phyloP scores from a whole-genome alignment of 2,797 vertebrate species.

The Alca torda region DNA sequence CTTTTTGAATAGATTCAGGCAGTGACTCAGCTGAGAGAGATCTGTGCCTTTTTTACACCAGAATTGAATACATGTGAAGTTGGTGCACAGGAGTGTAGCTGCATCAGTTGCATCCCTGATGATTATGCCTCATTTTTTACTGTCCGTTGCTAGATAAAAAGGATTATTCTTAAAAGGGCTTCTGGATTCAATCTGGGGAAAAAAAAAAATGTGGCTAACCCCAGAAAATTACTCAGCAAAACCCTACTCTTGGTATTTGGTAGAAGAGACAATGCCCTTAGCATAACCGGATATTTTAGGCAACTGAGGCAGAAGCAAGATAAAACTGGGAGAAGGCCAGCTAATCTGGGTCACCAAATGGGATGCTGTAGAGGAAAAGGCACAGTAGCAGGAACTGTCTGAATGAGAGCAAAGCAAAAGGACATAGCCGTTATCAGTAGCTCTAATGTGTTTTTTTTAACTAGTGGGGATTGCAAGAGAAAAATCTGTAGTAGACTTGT shows the following conservation, averaged over 20 bases:
- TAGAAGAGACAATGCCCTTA: neutral
- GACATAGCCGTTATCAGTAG: neutral
- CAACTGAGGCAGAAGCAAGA: neutral
- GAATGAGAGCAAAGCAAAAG: neutral
- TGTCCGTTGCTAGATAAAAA: neutral
- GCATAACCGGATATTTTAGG: neutral
- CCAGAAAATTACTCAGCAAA: neutral
- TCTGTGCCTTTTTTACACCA: neutral
- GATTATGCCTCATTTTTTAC: neutral
- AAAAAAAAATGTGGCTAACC: neutral
- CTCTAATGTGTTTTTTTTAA: neutral
- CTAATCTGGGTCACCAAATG: conserved; percentile 6
- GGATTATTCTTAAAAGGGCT: neutral
- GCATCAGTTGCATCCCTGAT: too few relatives aligned
- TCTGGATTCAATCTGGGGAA: neutral
- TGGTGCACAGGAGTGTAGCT: rapidly evolving
- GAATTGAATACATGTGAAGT: neutral
- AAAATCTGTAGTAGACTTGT: neutral
- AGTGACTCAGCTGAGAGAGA: neutral
- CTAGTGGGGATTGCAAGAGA: neutral
- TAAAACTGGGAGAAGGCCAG: neutral
- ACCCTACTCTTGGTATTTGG: rapidly evolving
- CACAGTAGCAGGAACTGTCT: neutral
- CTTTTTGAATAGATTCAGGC: neutral
- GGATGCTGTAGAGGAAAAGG: neutral